Evolutionary conservation across 2,888 invertebrate species (phyloP).

Genomic region (Polyploca ridens): DNA sequence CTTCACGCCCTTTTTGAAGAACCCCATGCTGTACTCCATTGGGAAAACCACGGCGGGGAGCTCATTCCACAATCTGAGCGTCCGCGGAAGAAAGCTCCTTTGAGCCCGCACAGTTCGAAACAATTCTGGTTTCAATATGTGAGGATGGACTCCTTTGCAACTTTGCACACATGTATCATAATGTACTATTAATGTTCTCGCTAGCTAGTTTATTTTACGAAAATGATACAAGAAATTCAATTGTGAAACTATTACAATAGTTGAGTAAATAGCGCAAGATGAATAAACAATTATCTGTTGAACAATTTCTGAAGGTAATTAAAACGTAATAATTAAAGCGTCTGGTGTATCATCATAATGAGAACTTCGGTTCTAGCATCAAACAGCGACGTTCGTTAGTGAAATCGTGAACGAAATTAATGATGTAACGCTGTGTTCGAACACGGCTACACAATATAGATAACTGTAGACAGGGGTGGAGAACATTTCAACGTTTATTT

Average conservation of each 20-base stretch:
- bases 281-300: constrained; percentile 3
- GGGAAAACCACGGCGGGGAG: no score
- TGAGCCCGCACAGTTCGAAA: no score
- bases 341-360: constrained; percentile 33
- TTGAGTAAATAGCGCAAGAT: not conserved
- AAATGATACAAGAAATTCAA: constrained; percentile 4
- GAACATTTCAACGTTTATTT: not conserved
- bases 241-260: not conserved
- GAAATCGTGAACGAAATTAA: constrained; percentile 37
- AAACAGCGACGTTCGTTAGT: constrained; percentile 36
- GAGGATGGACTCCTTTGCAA: no score
- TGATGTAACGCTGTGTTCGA: constrained; percentile 35
- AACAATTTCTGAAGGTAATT: constrained; percentile 37
- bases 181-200: no score
- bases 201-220: not conserved
- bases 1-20: no score
- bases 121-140: no score
- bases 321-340: constrained; percentile 40
- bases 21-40: no score
- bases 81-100: no score
- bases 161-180: no score
- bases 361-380: constrained; percentile 31
- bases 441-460: constrained; percentile 22
- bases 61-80: no score
- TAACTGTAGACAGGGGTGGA: not conserved